Base-by-base conservation (phyloP, 2,113 vertebrate species). In the Odontophorus gujanensis region DNA sequence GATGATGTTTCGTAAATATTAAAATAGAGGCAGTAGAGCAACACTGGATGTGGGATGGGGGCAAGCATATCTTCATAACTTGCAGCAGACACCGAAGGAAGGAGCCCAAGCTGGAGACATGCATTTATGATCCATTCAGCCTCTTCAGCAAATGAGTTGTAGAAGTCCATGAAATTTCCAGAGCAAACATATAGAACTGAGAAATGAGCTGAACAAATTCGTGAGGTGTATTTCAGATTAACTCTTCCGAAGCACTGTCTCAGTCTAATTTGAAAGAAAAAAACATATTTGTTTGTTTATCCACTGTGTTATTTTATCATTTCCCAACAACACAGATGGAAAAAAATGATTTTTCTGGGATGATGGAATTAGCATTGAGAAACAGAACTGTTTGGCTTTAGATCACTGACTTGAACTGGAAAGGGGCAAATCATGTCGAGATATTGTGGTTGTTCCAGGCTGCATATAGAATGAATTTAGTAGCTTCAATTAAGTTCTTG, bases 401-500 rank as follows among this genome's bases (percentile, higher is more conserved):
- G 84, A 88, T 89, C 72, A 93, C 45, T 59, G 50, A 59, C 6
- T 38, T 87, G 28, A 85, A 82, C 45, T 66, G 78, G 19, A 81
- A 85, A 63, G 42, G 53, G 59, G 21, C 47, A 89, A 80, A 87
- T 42, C 17, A 61, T 82, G 50, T 82, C 34, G 87, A 65, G n/a
- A 55, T 67, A 62, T 73, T 63, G 8, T 80, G 30, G 11, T 42
- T 74, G 21, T 82, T 94, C 47, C 81, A 76, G n/a, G 21, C 59
- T 59, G 24, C 62, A 87, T 91, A 62, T 87, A 96, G 89, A 92
- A 82, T 71, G 57, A 90, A 91, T 90, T 90, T 89, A 87, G 30
- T 45, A 72, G 6, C 26, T 92, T 72, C 40, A 62, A 6, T 82
- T 76, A 75, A 82, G 47, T 63, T 91, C 36, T 79, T 1, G 0